Conservation (phyloP, 2,797 vertebrate species). For the Pitangus sulphuratus region DNA sequence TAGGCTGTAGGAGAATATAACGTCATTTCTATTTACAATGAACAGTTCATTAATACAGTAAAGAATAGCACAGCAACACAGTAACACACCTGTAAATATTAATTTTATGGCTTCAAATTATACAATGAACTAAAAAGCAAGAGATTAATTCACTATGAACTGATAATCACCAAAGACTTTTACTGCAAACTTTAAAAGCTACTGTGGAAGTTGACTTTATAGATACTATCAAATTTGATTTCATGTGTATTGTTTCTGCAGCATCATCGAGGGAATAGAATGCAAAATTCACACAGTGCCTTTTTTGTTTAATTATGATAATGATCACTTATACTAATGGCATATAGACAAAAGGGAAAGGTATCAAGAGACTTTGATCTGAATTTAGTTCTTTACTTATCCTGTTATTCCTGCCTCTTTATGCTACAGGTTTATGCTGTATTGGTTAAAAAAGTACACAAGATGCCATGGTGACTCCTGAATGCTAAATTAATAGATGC, state of each 20-base stretch:
- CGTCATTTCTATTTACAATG: background rate
- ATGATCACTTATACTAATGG: background rate
- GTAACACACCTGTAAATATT: background rate
- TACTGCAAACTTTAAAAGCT: background rate
- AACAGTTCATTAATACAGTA: background rate
- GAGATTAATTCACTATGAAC: background rate
- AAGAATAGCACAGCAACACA: background rate
- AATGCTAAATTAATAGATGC: background rate
- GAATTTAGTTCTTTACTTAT: background rate
- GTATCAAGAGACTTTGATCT: background rate
- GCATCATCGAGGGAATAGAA: background rate
- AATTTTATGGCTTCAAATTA: background rate
- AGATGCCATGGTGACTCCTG: background rate
- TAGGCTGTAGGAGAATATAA: background rate
- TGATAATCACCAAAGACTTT: background rate
- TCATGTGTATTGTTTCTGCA: background rate
- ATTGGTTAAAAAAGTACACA: background rate
- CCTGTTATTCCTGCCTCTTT: background rate
- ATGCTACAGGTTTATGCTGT: background rate
- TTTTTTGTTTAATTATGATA: conserved; percentile 10
- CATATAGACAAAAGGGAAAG: background rate
- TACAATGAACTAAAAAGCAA: background rate
- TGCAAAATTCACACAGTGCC: background rate
- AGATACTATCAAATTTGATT: background rate
- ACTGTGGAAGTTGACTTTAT: background rate